phyloP scores from a whole-genome alignment of 2,113 vertebrate genomes.

The Brevimyrus niger region DNA sequence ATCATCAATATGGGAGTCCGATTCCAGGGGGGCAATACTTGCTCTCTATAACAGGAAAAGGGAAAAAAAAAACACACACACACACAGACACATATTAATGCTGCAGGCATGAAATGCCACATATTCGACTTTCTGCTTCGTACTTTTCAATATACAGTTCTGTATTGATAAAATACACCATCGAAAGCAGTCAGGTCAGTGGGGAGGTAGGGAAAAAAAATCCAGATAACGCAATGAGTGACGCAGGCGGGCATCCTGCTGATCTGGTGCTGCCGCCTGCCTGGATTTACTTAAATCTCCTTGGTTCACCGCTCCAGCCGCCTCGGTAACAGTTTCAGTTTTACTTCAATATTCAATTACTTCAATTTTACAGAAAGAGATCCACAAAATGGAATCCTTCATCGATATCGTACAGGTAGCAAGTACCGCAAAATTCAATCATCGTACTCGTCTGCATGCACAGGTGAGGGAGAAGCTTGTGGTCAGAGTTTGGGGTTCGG shows the following conservation, averaged over 20 bases:
- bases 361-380: too few species aligned
- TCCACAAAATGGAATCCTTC: background rate
- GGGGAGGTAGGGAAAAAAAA: background rate
- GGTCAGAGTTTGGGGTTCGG: background rate
- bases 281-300: background rate
- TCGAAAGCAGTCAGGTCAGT: background rate
- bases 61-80: constrained; percentile 20
- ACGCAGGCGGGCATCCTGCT: background rate
- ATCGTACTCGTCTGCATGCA: background rate
- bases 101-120: background rate
- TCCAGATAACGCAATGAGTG: background rate
- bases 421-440: background rate
- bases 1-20: constrained; percentile 59
- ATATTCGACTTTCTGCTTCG: background rate
- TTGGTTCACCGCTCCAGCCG: background rate
- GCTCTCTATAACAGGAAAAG: constrained; percentile 69
- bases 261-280: background rate
- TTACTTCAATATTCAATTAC: background rate
- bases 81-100: background rate
- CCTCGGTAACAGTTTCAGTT: background rate
- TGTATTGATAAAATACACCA: background rate
- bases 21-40: constrained; percentile 59
- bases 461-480: background rate
- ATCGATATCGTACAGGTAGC: background rate
- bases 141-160: background rate